Evolutionary conservation across 1,140 invertebrate genomes (phyloP), one percentile per base, ranked within the genome.

Genomic region (Sarcophaga peregrina): DNA sequence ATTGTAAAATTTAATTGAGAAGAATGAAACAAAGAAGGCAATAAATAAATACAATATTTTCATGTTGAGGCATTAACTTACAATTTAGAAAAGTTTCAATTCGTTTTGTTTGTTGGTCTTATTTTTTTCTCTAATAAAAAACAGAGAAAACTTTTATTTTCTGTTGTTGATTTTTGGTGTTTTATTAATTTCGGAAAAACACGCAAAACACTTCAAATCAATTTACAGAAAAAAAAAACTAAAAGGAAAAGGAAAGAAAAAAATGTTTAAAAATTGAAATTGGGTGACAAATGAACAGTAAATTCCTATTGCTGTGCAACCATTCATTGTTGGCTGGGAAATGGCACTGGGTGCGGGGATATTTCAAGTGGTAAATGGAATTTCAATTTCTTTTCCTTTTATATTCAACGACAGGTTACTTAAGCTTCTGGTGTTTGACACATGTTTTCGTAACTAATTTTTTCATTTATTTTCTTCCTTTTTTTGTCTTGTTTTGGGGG

Each of bases 181-280:
- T 58, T 58, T 58, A 58, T 58, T 58, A 58, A 58, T 58, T 58
- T 58, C 11, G 6, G n/a, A 58, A n/a, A n/a, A n/a, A 58, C 54
- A 58, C 54, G 54, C 54, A 58, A 58, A 58, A 58, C 54, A 58
- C 54, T 58, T 58, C 5, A 58, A 58, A 58, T 58, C 54, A 58
- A 58, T 58, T 58, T 58, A n/a, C n/a, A n/a, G n/a, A n/a, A n/a
- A n/a, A n/a, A n/a, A n/a, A n/a, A n/a, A n/a, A n/a, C n/a, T n/a
- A n/a, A n/a, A n/a, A n/a, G n/a, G n/a, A n/a, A n/a, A n/a, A 58
- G 6, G 3, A 13, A n/a, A n/a, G 54, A 37, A n/a, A n/a, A 7
- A 58, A 58, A 58, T 58, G n/a, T n/a, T n/a, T n/a, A 15, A 58
- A 58, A 58, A 58, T 58, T 58, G 54, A 58, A 58, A 58, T 58